These are phyloP conservation scores for Amblyraja radiata DNA, from an alignment of 2,797 vertebrate genomes.

Conservation along the genomic window DNA sequence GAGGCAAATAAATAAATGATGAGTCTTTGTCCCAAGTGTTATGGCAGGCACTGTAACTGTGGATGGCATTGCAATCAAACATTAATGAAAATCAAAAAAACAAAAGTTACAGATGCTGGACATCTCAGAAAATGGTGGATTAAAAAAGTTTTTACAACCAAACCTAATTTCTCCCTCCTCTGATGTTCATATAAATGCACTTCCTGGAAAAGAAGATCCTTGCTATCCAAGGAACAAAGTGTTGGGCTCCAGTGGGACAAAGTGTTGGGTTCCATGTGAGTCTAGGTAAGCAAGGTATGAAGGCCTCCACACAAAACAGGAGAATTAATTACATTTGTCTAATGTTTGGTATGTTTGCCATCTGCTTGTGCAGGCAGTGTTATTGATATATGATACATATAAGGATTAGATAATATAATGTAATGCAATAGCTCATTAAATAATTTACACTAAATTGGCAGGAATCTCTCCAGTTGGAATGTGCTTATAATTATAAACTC, in stretches of 20 bases:
- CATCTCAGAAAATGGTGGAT: too few relatives aligned
- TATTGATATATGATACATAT: background rate
- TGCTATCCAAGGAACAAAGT: background rate
- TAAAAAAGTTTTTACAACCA: too few relatives aligned
- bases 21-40: too few relatives aligned
- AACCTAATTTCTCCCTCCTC: too few relatives aligned
- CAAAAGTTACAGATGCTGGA: too few relatives aligned
- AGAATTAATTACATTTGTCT: background rate
- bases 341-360: background rate
- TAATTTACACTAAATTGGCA: conserved; percentile 31
- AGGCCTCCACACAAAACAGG: background rate
- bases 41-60: too few relatives aligned
- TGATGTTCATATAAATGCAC: background rate
- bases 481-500: conserved; percentile 22
- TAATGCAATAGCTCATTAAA: background rate
- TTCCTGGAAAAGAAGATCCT: background rate
- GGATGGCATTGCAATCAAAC: background rate
- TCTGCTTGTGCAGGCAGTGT: background rate
- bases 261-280: background rate
- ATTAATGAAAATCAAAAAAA: too few relatives aligned
- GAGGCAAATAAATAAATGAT: too few relatives aligned
- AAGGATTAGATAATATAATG: conserved; percentile 30
- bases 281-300: background rate
- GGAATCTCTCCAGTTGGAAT: background rate
- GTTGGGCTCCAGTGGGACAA: background rate